These are phyloP conservation scores for Spialia ferax DNA, from an alignment of 2,888 invertebrate genomes.

Conservation along the genomic window DNA sequence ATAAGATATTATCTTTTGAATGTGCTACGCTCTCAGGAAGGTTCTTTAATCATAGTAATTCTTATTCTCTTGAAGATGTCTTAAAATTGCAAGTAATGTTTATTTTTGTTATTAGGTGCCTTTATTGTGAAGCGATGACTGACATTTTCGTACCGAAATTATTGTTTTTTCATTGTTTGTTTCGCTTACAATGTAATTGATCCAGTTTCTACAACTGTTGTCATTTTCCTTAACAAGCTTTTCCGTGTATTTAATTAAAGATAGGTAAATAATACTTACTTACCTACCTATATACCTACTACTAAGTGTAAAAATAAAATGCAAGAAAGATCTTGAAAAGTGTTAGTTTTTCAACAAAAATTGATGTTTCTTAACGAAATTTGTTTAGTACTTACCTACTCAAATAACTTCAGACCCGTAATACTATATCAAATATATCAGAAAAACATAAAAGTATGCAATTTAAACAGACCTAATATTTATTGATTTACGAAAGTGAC, in stretches of 20 bases:
- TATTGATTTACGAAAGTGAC: too few species aligned
- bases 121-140: neutral
- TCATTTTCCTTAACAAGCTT: neutral
- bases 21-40: constrained; percentile 50
- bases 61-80: constrained; percentile 6
- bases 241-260: neutral
- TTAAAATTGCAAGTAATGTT: constrained; percentile 41
- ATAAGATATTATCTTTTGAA: constrained; percentile 60
- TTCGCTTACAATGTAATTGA: neutral
- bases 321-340: too few species aligned
- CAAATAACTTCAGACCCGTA: too few species aligned
- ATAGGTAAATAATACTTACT: too few species aligned
- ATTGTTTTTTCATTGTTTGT: neutral
- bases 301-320: too few species aligned
- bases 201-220: neutral
- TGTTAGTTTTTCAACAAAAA: too few species aligned
- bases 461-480: too few species aligned
- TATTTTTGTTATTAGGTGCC: constrained; percentile 48
- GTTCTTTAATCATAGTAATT: constrained; percentile 47
- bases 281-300: too few species aligned
- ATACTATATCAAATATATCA: too few species aligned
- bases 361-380: too few species aligned
- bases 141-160: neutral
- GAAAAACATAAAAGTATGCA: too few species aligned
- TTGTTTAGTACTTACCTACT: too few species aligned